Percentiles rank a stretch among this genome's conserved stretches.
phyloP scores from a whole-genome alignment of 2,888 invertebrate species.

The Oxystoma pomonae region DNA sequence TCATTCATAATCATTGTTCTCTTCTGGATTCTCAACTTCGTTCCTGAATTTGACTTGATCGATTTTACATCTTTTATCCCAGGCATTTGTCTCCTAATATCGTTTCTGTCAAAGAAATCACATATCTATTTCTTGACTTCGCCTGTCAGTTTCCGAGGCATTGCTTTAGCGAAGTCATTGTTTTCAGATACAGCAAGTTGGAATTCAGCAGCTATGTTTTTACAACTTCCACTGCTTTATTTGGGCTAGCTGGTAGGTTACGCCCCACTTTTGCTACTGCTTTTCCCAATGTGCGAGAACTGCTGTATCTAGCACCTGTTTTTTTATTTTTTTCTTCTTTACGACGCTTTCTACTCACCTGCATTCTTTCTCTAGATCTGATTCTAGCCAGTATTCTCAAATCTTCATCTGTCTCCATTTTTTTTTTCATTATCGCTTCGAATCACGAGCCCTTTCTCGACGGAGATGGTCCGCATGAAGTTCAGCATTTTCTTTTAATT shows the following conservation, averaged over 20 bases:
- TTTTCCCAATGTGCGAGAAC: conserved; percentile 6
- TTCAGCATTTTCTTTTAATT: background rate
- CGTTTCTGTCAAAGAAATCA: background rate
- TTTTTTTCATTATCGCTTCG: background rate
- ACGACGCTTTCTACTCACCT: conserved; percentile 6
- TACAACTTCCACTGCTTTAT: conserved; percentile 5
- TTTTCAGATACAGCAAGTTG: background rate
- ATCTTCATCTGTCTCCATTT: background rate
- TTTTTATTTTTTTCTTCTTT: conserved; percentile 4
- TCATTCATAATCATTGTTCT: conserved; percentile 7
- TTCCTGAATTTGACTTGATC: conserved; percentile 10
- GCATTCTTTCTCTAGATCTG: conserved; percentile 9
- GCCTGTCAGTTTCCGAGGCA: conserved; percentile 3
- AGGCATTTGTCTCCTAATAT: conserved; percentile 5
- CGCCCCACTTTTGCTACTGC: conserved; percentile 4
- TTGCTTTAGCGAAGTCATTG: background rate
- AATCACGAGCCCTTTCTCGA: background rate
- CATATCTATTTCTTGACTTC: background rate
- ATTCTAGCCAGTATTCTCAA: conserved; percentile 7
- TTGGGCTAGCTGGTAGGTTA: conserved; percentile 6
- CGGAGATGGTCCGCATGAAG: background rate
- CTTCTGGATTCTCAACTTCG: conserved; percentile 4
- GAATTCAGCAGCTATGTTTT: conserved; percentile 4
- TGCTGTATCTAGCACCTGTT: conserved; percentile 4
- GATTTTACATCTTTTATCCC: conserved; percentile 6